Evolutionary conservation across 1,140 invertebrate species (phyloP).

Genomic region (Ctenoplectra terminalis): DNA sequence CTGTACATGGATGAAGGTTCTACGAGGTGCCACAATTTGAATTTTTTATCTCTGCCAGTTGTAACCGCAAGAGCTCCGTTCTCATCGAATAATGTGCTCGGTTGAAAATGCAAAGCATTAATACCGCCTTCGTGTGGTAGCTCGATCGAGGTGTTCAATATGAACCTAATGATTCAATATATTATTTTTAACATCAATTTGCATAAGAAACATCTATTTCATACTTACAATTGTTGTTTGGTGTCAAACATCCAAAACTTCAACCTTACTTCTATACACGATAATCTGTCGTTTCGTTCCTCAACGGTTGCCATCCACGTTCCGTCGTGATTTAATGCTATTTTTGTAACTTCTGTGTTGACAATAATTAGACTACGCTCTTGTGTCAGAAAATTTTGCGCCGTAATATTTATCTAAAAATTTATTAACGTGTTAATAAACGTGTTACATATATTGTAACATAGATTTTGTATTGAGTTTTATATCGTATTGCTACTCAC

Average conservation of each 20-base stretch:
- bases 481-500: constrained; percentile 82
- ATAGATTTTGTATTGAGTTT: constrained; percentile 7
- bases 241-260: constrained; percentile 91
- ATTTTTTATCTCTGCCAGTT: constrained; percentile 87
- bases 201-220: neutral
- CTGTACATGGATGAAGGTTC: constrained; percentile 84
- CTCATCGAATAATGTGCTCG: constrained; percentile 77
- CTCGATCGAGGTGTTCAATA: constrained; percentile 89
- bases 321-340: constrained; percentile 87
- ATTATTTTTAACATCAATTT: constrained; percentile 30
- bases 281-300: constrained; percentile 84
- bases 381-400: constrained; percentile 88
- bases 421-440: constrained; percentile 5
- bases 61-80: constrained; percentile 85
- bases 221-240: constrained; percentile 85
- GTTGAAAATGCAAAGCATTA: constrained; percentile 86
- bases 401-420: constrained; percentile 89
- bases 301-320: constrained; percentile 92
- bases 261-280: constrained; percentile 86
- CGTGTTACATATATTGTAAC: neutral
- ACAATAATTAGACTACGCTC: constrained; percentile 85
- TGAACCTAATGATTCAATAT: constrained; percentile 83
- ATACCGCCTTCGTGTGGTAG: constrained; percentile 87
- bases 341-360: constrained; percentile 88
- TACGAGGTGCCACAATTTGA: constrained; percentile 89